Conservation (phyloP, 2,797 vertebrate species). For the Borostomias antarcticus region DNA sequence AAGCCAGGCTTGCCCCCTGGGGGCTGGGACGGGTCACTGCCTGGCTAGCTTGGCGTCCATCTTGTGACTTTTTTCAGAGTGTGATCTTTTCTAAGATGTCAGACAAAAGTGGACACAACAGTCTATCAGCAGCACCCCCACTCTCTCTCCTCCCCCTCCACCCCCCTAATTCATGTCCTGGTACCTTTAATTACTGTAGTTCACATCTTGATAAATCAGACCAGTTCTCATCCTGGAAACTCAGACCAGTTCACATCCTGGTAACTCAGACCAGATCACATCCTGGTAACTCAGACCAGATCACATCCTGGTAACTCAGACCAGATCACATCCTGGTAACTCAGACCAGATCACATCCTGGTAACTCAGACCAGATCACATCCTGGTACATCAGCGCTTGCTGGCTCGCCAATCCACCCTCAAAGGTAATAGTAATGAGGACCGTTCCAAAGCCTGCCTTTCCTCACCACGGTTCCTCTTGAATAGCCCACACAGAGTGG, state of each 20-base stretch:
- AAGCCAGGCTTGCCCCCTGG: slow-evolving; percentile 57
- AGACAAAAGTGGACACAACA: slow-evolving; percentile 38
- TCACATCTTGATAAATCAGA: slow-evolving; percentile 58
- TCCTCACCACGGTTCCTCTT: slow-evolving; percentile 68
- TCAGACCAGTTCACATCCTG: too few relatives aligned
- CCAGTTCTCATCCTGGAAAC: too few relatives aligned
- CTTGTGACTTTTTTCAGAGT: slow-evolving; percentile 17
- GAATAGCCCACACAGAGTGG: slow-evolving; percentile 65
- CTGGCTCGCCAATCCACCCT: slow-evolving; percentile 60
- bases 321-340: too few relatives aligned
- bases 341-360: too few relatives aligned
- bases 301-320: too few relatives aligned
- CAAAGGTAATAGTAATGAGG: slow-evolving; percentile 74
- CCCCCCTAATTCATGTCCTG: slow-evolving; percentile 38
- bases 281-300: too few relatives aligned
- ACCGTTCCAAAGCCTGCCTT: slow-evolving; percentile 69
- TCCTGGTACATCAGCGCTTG: too few relatives aligned
- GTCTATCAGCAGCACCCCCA: slow-evolving; percentile 14
- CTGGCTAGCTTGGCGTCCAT: slow-evolving; percentile 22
- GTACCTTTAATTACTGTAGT: too few relatives aligned
- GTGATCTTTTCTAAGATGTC: slow-evolving; percentile 22
- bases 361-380: too few relatives aligned
- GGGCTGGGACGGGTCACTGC: slow-evolving; percentile 55
- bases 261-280: too few relatives aligned
- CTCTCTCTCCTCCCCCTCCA: background rate